Percentiles rank a stretch among this genome's conserved stretches.
Conservation (phyloP, 2,888 invertebrate genomes). For the Aplocera efformata region DNA sequence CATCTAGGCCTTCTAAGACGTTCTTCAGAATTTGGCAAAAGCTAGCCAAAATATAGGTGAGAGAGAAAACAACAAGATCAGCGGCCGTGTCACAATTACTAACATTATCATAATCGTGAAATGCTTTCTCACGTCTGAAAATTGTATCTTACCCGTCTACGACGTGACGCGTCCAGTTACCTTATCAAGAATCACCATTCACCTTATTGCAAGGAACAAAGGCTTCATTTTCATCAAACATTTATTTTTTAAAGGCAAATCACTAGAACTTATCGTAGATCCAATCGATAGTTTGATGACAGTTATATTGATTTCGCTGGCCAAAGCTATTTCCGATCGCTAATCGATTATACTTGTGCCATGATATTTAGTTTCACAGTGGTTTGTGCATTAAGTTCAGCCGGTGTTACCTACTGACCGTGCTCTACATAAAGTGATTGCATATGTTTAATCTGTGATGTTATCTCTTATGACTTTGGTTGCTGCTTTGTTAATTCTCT, state of each 20-base stretch:
- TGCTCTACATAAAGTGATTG: constrained; percentile 37
- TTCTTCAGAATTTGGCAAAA: no score
- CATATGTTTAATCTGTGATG: not conserved
- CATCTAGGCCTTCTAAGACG: no score
- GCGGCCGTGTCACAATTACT: constrained; percentile 1
- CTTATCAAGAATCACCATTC: not conserved
- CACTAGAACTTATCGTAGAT: constrained; percentile 25
- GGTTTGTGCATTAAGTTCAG: constrained; percentile 19
- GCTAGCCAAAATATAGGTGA: no score
- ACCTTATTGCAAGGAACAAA: constrained; percentile 4
- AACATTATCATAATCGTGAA: constrained; percentile 26
- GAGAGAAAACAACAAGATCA: not conserved
- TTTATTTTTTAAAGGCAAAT: constrained; percentile 9
- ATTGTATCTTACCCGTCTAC: constrained; percentile 1
- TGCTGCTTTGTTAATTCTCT: no score
- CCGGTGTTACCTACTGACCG: constrained; percentile 47
- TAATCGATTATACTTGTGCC: constrained; percentile 29
- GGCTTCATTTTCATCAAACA: constrained; percentile 1
- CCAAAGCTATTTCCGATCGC: constrained; percentile 34
- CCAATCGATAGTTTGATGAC: constrained; percentile 42
- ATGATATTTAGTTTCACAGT: constrained; percentile 26
- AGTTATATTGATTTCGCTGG: constrained; percentile 48
- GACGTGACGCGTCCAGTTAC: constrained; percentile 1
- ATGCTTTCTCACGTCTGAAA: constrained; percentile 34
- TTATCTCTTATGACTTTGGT: not conserved